Evolutionary conservation across 2,113 vertebrate genomes (phyloP).

Genomic region (Macaca fascicularis): DNA sequence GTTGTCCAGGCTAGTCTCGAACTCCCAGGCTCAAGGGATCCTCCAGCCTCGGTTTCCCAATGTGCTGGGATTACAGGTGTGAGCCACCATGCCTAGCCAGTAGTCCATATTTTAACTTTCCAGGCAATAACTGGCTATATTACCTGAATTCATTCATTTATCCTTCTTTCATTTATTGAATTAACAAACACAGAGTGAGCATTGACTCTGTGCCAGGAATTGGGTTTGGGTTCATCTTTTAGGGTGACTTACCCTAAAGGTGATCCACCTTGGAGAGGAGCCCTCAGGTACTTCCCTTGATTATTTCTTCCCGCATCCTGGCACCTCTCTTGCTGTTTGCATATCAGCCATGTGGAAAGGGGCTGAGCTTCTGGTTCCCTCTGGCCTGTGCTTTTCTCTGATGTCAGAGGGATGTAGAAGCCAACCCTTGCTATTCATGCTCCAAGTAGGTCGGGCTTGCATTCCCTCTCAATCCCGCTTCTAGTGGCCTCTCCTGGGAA

Average conservation of each 20-base stretch:
- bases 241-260: neutral
- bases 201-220: neutral
- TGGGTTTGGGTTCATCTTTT: neutral
- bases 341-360: neutral
- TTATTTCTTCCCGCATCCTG: too few relatives aligned
- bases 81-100: too few relatives aligned
- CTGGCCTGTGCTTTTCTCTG: neutral
- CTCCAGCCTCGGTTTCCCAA: too few relatives aligned
- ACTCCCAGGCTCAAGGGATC: too few relatives aligned
- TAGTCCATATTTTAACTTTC: accelerated
- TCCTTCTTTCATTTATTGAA: neutral
- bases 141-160: too few relatives aligned
- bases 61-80: neutral
- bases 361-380: neutral
- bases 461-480: accelerated
- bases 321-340: neutral
- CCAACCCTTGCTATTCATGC: neutral
- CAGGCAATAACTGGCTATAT: accelerated
- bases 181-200: neutral
- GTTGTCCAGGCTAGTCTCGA: too few relatives aligned
- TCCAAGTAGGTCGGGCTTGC: too few relatives aligned
- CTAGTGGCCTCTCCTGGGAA: neutral
- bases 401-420: neutral
- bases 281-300: neutral
- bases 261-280: neutral